Evolutionary conservation across 1,140 invertebrate genomes (phyloP), one percentile per base, ranked within the genome.

Genomic region (Drosophila subobscura): DNA sequence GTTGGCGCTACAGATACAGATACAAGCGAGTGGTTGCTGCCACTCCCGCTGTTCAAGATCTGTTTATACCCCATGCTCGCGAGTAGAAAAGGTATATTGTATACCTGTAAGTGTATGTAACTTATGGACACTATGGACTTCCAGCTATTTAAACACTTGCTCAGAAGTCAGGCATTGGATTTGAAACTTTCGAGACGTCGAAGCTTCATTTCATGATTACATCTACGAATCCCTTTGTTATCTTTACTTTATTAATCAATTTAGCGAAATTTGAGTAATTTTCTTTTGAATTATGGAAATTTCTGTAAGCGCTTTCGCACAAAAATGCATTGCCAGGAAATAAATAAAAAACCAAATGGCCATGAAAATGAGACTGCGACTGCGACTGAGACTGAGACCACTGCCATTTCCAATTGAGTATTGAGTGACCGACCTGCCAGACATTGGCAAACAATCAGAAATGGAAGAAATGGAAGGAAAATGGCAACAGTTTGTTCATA

Each of bases 401-500:
- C 14, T 33, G 3, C 14, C 25, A 33, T 52, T 37, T 49, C 42
- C 41, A 52, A 37, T 37, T 37, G 33, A 1, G 29, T 51, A 77
- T 77, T 77, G 74, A 57, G 64, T 54, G 47, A 51, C 46, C 57
- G 46, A 58, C 50, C 68, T 72, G 65, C 67, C 77, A 85, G 80
- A 86, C 80, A 65, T 77, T 71, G 64, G 72, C 77, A 85, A 85
- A 85, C 75, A 85, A 68, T 49, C 12, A 41, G 42, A 68, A 20
- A 16, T 10, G 22, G 54, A 33, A 22, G 47, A 22, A 47, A 49
- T 16, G 16, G 10, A 25, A 40, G 12, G 12, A 22, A 63, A 72
- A 66, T 79, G 63, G 56, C 65, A 74, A 67, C 81, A 77, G 66
- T 86, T 86, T 85, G 10, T 54, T 79, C 64, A 80, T 85, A 81